Percentiles rank a stretch among this genome's conserved stretches.
Evolutionary conservation across 1,140 invertebrate genomes (phyloP).

Genomic region (Eciton burchellii): DNA sequence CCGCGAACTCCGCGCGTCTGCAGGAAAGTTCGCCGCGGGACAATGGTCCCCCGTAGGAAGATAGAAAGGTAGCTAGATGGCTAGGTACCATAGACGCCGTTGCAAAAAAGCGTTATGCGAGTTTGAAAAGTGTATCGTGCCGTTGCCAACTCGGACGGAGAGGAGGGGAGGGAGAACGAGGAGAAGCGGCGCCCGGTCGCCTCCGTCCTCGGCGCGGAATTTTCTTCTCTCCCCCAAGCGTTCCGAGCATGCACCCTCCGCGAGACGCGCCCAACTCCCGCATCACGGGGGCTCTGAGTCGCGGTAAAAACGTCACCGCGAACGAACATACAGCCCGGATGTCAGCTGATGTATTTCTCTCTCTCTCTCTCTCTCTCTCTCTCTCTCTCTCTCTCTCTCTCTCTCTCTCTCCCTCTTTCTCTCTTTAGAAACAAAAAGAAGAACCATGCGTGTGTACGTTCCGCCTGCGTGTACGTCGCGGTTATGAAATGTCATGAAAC

Average conservation of each 20-base stretch:
- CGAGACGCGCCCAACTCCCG: conserved; percentile 11
- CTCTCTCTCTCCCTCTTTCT: conserved; percentile 11
- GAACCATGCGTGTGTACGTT: conserved; percentile 29
- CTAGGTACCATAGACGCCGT: conserved; percentile 11
- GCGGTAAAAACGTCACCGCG: conserved; percentile 54
- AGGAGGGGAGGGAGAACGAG: no score
- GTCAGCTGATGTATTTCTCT: conserved; percentile 37
- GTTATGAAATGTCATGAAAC: conserved; percentile 59
- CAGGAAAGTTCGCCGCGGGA: conserved; percentile 44
- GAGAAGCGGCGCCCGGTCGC: not conserved
- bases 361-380: not conserved
- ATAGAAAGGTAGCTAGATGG: conserved; percentile 15
- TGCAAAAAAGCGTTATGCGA: conserved; percentile 58
- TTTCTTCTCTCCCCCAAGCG: conserved; percentile 31
- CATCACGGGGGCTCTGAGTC: not conserved
- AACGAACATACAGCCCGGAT: conserved; percentile 53
- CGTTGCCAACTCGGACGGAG: conserved; percentile 32
- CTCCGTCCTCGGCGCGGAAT: conserved; percentile 30
- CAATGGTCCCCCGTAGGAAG: conserved; percentile 40
- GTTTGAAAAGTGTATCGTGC: conserved; percentile 62
- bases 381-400: not conserved
- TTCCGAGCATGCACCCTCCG: not conserved
- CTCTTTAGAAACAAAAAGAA: no score
- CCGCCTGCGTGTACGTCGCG: conserved; percentile 27
- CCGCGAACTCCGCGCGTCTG: conserved; percentile 24